These are phyloP conservation scores for Schizaphis graminum DNA, from an alignment of 2,888 invertebrate species.

Conservation along the genomic window DNA sequence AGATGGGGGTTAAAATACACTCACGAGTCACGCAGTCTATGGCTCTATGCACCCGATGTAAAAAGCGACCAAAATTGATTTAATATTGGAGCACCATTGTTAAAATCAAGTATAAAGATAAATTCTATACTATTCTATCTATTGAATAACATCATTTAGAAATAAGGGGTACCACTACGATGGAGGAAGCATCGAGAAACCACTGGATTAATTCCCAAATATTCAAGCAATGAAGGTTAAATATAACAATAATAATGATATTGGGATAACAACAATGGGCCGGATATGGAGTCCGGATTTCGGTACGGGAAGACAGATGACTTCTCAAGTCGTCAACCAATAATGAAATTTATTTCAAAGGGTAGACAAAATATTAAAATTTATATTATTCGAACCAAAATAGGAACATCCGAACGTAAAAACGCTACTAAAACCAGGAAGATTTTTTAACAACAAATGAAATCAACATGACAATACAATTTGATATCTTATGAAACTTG, in stretches of 20 bases:
- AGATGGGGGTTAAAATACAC: background rate
- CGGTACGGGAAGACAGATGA: background rate
- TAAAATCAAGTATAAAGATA: background rate
- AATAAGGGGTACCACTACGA: background rate
- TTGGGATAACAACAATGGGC: too few relatives aligned
- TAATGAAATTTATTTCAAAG: background rate
- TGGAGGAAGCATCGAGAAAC: background rate
- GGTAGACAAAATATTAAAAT: conserved; percentile 33
- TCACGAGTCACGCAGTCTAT: background rate
- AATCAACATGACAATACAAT: background rate
- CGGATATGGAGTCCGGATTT: conserved; percentile 7
- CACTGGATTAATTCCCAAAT: too few relatives aligned
- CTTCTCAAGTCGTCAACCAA: background rate
- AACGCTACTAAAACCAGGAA: background rate
- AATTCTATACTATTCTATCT: too few relatives aligned
- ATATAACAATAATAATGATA: too few relatives aligned
- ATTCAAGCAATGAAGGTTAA: too few relatives aligned
- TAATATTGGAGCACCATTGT: background rate
- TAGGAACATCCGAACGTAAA: background rate
- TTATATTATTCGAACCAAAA: background rate
- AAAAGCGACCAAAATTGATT: background rate
- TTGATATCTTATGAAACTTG: conserved; percentile 6
- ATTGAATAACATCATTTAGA: background rate
- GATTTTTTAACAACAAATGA: conserved; percentile 10
- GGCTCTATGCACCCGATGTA: too few relatives aligned